These are phyloP conservation scores for Myioborus melanocephalus DNA, from an alignment of 2,797 vertebrate species.

Conservation along the genomic window DNA sequence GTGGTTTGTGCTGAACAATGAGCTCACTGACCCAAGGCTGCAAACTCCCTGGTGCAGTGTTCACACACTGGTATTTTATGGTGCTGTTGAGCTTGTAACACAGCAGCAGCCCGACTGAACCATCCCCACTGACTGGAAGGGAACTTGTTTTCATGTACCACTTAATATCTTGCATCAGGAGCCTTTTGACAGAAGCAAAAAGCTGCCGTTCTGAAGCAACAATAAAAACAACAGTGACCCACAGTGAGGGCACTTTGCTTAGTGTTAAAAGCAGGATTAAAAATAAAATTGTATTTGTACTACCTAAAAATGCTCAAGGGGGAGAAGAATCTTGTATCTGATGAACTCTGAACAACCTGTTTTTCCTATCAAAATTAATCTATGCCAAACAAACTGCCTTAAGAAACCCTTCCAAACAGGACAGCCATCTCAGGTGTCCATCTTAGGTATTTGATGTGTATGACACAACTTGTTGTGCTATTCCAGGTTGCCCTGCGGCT, in stretches of 20 bases:
- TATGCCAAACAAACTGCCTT: background rate
- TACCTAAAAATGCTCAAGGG: background rate
- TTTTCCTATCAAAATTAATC: background rate
- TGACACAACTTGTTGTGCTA: background rate
- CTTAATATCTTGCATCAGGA: background rate
- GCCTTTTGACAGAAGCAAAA: background rate
- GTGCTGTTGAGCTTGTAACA: background rate
- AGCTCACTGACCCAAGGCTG: background rate
- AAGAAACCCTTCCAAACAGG: background rate
- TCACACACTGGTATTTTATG: background rate
- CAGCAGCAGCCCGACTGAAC: background rate
- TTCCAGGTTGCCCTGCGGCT: slow-evolving; percentile 90
- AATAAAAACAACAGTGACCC: background rate
- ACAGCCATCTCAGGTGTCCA: background rate
- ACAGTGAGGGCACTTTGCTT: background rate
- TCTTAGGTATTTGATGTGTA: background rate
- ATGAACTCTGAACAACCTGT: background rate
- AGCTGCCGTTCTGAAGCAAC: background rate
- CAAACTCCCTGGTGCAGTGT: background rate
- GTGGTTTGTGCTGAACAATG: background rate
- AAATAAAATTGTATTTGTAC: background rate
- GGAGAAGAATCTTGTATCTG: background rate
- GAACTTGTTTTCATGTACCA: background rate
- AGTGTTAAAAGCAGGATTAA: background rate
- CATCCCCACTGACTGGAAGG: background rate